Percentiles rank a stretch among this genome's conserved stretches.
Conservation (phyloP, 2,113 vertebrate genomes). For the Phoenicopterus ruber region DNA sequence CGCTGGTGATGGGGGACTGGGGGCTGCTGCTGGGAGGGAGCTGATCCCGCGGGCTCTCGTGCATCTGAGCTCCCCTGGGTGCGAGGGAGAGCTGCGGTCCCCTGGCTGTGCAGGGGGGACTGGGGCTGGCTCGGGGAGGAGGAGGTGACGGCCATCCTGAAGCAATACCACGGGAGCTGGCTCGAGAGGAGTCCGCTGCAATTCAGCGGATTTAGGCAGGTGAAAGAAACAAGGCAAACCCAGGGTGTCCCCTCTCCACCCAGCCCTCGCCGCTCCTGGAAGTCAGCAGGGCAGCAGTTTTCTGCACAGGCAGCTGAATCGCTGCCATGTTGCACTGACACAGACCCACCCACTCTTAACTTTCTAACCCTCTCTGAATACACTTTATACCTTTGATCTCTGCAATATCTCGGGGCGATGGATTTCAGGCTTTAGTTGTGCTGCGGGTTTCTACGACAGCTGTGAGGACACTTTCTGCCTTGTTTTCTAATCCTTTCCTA, state of each 20-base stretch:
- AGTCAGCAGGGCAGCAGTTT: background rate
- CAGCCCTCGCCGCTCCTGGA: background rate
- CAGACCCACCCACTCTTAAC: background rate
- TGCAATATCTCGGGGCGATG: accelerated
- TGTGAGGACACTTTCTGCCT: background rate
- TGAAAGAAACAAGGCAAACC: background rate
- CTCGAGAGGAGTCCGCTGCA: background rate
- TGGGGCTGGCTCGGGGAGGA: background rate
- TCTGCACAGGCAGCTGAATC: background rate
- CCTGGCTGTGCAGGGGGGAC: too few species aligned
- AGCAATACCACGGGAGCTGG: background rate
- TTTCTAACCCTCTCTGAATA: background rate
- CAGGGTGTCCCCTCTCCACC: background rate
- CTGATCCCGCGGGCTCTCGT: background rate
- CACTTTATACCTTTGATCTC: background rate
- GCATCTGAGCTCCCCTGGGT: background rate
- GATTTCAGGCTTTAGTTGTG: background rate
- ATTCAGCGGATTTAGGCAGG: background rate
- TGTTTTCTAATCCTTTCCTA: background rate
- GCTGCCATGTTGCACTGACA: background rate
- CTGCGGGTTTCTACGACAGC: background rate
- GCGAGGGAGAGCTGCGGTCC: accelerated
- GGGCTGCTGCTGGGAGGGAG: background rate
- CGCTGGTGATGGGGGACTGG: background rate
- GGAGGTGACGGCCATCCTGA: background rate